A percentile compares a stretch with the other conserved stretches of the same genome.
Conservation (phyloP, 2,797 vertebrate species). For the Aselliscus stoliczkanus region DNA sequence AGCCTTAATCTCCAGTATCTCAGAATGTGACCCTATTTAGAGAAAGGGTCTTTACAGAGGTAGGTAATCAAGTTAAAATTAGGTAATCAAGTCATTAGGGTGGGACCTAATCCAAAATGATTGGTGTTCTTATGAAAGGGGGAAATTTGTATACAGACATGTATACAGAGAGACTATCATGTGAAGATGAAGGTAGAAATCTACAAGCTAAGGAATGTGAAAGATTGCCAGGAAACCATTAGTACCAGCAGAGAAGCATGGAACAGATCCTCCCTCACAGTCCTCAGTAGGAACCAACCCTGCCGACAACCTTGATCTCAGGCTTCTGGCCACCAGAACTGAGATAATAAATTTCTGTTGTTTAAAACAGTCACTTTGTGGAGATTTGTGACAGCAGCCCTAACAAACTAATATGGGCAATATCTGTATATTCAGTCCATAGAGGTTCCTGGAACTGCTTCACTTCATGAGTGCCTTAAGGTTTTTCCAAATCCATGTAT, state of each 20-base stretch:
- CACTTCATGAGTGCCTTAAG: accelerated
- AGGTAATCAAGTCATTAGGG: not conserved
- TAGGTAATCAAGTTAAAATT: not conserved
- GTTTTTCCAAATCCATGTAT: not conserved
- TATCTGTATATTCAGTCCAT: accelerated
- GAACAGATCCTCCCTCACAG: not conserved
- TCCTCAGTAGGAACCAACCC: not conserved
- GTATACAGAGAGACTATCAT: not conserved
- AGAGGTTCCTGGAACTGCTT: not conserved
- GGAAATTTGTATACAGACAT: not conserved
- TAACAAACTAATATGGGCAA: not conserved
- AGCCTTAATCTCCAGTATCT: not conserved
- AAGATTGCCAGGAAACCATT: not conserved
- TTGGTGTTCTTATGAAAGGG: not conserved
- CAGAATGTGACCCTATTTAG: not conserved
- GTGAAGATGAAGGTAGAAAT: not conserved
- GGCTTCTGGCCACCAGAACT: not conserved
- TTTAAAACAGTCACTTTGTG: not conserved
- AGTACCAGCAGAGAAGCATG: not conserved
- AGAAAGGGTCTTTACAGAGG: not conserved
- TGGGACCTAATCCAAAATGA: not conserved
- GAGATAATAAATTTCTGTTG: not conserved
- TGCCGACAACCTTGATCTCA: not conserved
- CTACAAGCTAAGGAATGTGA: not conserved
- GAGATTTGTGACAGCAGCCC: not conserved